These are phyloP conservation scores for Ceratina japonica DNA, from an alignment of 1,140 invertebrate species.

Conservation along the genomic window DNA sequence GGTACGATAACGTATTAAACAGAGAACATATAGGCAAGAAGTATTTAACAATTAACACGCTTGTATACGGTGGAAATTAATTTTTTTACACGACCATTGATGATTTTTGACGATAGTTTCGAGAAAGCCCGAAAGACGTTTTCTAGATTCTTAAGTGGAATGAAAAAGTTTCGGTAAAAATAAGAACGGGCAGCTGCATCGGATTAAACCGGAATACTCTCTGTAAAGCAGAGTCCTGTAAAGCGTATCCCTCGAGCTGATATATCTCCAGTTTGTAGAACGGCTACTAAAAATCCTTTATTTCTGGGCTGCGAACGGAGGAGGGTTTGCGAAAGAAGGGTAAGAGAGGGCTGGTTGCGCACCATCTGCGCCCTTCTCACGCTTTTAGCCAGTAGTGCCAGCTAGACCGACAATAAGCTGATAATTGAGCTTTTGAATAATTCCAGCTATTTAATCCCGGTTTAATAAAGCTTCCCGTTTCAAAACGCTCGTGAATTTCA, in stretches of 20 bases:
- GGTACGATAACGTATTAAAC: background rate
- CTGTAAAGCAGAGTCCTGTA: conserved; percentile 36
- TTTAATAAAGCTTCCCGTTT: conserved; percentile 63
- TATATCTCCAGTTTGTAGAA: conserved; percentile 62
- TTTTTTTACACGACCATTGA: too few relatives aligned
- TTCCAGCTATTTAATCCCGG: conserved; percentile 71
- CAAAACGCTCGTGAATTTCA: conserved; percentile 63
- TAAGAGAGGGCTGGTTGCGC: conserved; percentile 42
- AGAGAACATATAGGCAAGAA: too few relatives aligned
- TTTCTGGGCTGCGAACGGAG: conserved; percentile 44
- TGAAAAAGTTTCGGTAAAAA: conserved; percentile 13
- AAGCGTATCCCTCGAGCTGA: conserved; percentile 44
- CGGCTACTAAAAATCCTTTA: conserved; percentile 61
- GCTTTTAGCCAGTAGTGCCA: conserved; percentile 65
- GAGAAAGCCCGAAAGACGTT: background rate
- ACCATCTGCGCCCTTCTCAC: conserved; percentile 65
- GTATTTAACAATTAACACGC: too few relatives aligned
- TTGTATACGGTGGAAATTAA: too few relatives aligned
- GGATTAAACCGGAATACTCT: conserved; percentile 38
- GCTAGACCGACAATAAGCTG: conserved; percentile 75
- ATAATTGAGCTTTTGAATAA: conserved; percentile 77
- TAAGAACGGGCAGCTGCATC: conserved; percentile 14
- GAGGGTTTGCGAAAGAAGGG: conserved; percentile 22
- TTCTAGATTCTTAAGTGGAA: background rate
- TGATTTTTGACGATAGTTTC: too few relatives aligned